Evolutionary conservation across 2,113 vertebrate genomes (phyloP).

Genomic region (Athene noctua): DNA sequence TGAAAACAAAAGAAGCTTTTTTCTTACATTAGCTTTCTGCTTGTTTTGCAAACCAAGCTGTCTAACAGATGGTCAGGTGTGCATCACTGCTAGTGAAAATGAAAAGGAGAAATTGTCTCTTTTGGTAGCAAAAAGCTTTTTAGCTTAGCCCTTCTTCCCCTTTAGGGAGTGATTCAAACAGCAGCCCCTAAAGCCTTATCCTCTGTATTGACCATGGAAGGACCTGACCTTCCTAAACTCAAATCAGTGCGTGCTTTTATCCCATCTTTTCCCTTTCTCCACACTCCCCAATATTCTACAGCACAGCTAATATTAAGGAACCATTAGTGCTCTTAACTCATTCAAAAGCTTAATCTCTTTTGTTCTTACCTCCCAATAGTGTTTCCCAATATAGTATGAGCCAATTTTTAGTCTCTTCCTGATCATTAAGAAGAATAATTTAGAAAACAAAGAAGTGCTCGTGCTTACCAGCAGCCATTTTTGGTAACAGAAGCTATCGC

Average conservation of each 20-base stretch:
- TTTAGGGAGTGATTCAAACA: not conserved
- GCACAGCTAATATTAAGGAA: not conserved
- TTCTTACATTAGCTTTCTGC: not conserved
- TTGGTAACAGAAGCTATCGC: not conserved
- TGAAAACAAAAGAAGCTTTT: slow-evolving; percentile 19
- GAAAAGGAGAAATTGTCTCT: not conserved
- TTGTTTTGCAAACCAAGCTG: slow-evolving; percentile 28
- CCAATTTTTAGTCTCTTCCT: not conserved
- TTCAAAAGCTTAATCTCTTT: not conserved
- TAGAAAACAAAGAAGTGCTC: not conserved
- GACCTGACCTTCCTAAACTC: not conserved
- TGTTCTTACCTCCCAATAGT: not conserved
- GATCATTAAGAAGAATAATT: not conserved
- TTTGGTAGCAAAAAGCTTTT: not conserved
- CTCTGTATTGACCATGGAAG: not conserved
- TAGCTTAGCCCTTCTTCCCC: not conserved
- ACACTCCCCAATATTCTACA: not conserved
- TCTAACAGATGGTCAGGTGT: slow-evolving; percentile 27
- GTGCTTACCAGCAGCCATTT: not conserved
- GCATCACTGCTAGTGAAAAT: not conserved
- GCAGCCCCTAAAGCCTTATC: not conserved
- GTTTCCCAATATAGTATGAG: not conserved
- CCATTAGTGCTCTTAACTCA: not conserved
- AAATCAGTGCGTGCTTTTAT: not conserved
- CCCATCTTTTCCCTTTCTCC: not conserved